Base-by-base conservation (phyloP, 2,888 invertebrate species). In the Ophion ventricosus region DNA sequence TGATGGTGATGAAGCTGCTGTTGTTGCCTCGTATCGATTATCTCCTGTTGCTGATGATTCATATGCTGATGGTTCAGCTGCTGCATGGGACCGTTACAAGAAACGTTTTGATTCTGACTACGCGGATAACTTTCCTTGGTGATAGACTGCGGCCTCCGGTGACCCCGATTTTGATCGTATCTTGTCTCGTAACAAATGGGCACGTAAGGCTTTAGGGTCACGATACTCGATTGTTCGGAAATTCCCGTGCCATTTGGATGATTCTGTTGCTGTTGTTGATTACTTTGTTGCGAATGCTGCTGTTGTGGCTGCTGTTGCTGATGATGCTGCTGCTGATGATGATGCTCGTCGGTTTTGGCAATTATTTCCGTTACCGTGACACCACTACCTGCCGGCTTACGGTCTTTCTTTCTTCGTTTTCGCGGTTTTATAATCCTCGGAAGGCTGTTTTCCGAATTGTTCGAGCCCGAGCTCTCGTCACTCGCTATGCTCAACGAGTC, bases 341-440 rank as follows among this genome's bases (percentile, higher is more conserved):
- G 88, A 59, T 86, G 87, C 69, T 92, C 85, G 87, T 91, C 81
- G 77, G 87, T 85, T 89, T 92, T 88, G 84, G 87, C 43, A 25
- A 76, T 54, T 88, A 90, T 72, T 90, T 91, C 80, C 87, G 87
- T 83, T 64, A 79, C 61, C 17, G 74, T 77, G 2, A 72, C 77
- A 7, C 75, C 67, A 40, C 85, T 86, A 64, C 87, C 90, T 20
- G 86, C 70, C 54, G 97, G 96, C 93, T 97, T 97, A 88, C 97
- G 95, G 92, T 98, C 98, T 94, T 98, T 98, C 96, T 98, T 98
- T 92, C 98, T 96, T 74, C 98, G 95, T 92, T 98, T 98, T 72
- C 98, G 94, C 7, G 98, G 98, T 93, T 98, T 98, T 90, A 98
- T 98, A 87, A 98, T 97, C 88, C 98, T 95, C 87, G 98, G 98